Percentiles rank a stretch among this genome's conserved stretches.
These are phyloP conservation scores for Jordanella pulchra DNA, from an alignment of 2,797 vertebrate species.

Conservation along the genomic window DNA sequence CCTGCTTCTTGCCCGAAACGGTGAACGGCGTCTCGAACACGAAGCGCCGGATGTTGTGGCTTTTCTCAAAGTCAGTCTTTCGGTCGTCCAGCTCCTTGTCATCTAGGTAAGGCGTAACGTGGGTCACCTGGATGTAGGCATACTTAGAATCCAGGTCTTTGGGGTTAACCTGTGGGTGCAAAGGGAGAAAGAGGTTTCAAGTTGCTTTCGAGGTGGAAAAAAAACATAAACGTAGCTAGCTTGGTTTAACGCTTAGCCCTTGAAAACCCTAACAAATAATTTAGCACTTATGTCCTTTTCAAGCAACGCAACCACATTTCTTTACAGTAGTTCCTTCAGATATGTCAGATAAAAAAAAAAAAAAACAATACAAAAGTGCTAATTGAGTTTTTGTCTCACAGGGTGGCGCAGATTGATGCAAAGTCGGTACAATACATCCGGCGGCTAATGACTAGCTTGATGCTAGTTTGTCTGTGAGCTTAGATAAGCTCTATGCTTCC, in stretches of 20 bases:
- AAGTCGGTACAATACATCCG: too few species aligned
- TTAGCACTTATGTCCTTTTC: too few species aligned
- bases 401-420: too few species aligned
- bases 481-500: too few species aligned
- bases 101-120: conserved; percentile 91
- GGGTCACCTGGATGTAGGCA: conserved; percentile 98
- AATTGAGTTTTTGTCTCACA: too few species aligned
- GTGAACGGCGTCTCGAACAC: conserved; percentile 98
- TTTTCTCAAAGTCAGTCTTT: conserved; percentile 95
- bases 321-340: not conserved
- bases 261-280: not conserved
- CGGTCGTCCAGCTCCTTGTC: conserved; percentile 95
- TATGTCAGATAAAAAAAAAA: too few species aligned
- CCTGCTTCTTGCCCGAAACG: conserved; percentile 91
- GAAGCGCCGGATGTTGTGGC: conserved; percentile 95
- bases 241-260: not conserved
- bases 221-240: not conserved
- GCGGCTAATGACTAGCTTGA: too few species aligned
- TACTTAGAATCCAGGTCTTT: conserved; percentile 97
- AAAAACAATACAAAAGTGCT: too few species aligned
- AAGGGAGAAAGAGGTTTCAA: not conserved
- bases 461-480: too few species aligned
- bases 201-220: not conserved
- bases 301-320: not conserved
- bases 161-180: conserved; percentile 86